Conservation (phyloP, 2,888 invertebrate species). For the Leptopilina syphax region DNA sequence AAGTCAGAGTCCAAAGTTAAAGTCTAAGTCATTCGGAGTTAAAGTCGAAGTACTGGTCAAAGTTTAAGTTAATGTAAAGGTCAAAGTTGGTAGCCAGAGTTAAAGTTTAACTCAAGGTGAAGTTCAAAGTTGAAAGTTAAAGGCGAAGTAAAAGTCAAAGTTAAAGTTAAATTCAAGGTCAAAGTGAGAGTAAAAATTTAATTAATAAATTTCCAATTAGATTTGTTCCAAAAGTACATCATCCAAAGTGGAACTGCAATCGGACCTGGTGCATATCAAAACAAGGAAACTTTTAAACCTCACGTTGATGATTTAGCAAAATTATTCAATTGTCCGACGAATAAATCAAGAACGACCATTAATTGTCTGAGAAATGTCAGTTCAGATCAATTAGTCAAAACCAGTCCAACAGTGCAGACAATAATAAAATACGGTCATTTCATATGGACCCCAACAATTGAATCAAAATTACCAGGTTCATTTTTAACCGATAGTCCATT, state of each 20-base stretch:
- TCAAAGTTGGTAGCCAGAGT: no score
- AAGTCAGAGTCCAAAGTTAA: no score
- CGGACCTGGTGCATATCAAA: conserved; percentile 8
- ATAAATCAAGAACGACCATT: background rate
- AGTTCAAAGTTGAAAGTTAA: no score
- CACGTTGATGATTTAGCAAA: background rate
- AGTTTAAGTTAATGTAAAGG: no score
- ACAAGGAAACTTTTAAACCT: background rate
- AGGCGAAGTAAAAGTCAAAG: no score
- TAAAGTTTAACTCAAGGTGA: no score
- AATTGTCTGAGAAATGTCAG: conserved; percentile 5
- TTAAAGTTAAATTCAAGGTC: no score
- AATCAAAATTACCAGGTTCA: background rate
- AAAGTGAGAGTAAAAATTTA: no score
- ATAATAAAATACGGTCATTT: background rate
- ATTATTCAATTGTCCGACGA: conserved; percentile 10
- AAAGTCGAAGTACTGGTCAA: no score
- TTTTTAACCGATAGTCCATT: conserved; percentile 7
- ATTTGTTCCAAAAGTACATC: conserved; percentile 16
- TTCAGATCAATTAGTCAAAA: background rate
- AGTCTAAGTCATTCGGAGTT: no score
- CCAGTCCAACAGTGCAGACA: background rate
- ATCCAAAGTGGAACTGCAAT: conserved; percentile 5
- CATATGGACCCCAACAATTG: background rate
- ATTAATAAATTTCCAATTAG: background rate